These are phyloP conservation scores for Melinopterus prodromus DNA, from an alignment of 2,888 invertebrate species.

Conservation along the genomic window DNA sequence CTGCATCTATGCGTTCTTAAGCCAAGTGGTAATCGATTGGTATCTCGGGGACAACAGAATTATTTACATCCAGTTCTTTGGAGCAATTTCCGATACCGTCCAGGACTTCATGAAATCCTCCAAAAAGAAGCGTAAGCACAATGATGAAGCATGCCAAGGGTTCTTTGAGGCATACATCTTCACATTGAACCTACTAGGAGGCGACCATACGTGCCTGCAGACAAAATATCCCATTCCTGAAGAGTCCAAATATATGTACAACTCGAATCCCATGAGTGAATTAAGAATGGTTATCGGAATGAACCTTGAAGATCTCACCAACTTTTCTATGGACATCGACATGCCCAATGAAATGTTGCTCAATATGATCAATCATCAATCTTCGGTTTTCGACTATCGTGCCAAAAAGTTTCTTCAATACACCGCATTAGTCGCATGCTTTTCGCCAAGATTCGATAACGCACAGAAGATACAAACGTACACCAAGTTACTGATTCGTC, in stretches of 20 bases:
- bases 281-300: not conserved
- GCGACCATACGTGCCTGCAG: not conserved
- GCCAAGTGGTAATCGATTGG: not conserved
- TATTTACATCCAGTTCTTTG: not conserved
- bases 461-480: not conserved
- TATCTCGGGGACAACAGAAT: not conserved
- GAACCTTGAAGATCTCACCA: not conserved
- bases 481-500: not conserved
- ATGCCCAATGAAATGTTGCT: not conserved
- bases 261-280: not conserved
- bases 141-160: not conserved
- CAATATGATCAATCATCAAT: not conserved
- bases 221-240: not conserved
- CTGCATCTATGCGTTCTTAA: slow-evolving; percentile 9
- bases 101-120: not conserved
- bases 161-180: not conserved
- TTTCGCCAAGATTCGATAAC: not conserved
- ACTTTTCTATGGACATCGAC: not conserved
- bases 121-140: not conserved
- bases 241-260: not conserved
- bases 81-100: too few species aligned
- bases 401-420: not conserved
- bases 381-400: not conserved
- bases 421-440: not conserved
- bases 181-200: not conserved